phyloP scores from a whole-genome alignment of 2,113 vertebrate species.

The Todiramphus chloris region DNA sequence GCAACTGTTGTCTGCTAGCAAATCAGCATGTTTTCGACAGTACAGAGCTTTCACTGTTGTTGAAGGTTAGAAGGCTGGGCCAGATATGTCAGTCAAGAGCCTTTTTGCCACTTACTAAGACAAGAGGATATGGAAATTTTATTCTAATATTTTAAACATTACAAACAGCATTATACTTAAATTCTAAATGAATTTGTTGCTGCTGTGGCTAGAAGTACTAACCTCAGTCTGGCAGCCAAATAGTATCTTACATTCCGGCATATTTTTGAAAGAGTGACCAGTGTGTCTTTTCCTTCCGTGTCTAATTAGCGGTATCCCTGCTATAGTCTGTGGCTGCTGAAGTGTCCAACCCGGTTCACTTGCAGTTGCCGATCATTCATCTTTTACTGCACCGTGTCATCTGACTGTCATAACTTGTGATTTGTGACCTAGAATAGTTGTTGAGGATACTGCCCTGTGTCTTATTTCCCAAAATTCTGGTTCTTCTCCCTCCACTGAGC shows the following conservation, averaged over 20 bases:
- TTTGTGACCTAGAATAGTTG: background rate
- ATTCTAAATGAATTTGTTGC: background rate
- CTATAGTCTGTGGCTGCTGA: background rate
- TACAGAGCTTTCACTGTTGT: background rate
- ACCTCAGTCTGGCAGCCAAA: background rate
- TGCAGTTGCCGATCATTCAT: background rate
- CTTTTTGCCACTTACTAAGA: background rate
- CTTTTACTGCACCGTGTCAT: background rate
- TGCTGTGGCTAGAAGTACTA: background rate
- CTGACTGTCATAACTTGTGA: background rate
- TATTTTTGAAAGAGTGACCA: background rate
- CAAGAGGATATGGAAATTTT: background rate
- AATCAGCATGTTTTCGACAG: background rate
- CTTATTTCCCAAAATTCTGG: background rate
- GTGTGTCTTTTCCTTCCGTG: background rate
- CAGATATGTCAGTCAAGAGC: background rate
- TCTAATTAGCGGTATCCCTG: background rate
- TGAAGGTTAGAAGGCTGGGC: background rate
- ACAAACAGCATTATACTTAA: background rate
- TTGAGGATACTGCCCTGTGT: background rate
- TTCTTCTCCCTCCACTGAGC: background rate
- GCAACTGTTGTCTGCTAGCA: background rate
- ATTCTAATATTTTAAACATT: background rate
- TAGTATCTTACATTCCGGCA: background rate
- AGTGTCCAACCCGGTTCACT: background rate